phyloP scores from a whole-genome alignment of 2,113 vertebrate species.

The Desmodus rotundus region DNA sequence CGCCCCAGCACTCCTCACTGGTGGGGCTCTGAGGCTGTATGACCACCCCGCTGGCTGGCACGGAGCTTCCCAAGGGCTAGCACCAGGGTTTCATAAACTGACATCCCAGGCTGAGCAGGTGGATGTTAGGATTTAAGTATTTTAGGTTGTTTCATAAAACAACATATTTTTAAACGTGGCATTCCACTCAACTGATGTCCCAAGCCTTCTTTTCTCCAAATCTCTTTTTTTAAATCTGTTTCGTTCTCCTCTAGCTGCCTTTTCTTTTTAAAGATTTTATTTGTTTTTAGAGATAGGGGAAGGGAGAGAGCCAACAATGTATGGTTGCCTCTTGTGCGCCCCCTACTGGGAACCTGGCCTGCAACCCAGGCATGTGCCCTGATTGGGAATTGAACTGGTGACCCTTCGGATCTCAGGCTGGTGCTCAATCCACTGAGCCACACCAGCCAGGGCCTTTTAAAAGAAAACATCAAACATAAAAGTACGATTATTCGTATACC shows the following conservation, averaged over 20 bases:
- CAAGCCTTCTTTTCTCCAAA: neutral
- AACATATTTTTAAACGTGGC: neutral
- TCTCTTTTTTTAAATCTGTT: neutral
- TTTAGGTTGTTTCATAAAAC: neutral
- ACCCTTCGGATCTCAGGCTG: too few relatives aligned
- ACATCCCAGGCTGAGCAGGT: neutral
- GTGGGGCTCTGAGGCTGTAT: fast-evolving
- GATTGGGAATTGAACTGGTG: too few relatives aligned
- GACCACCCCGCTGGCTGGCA: neutral
- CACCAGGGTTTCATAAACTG: neutral
- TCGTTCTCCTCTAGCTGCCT: neutral
- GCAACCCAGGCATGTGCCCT: too few relatives aligned
- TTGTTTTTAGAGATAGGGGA: too few relatives aligned
- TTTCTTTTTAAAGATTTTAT: neutral
- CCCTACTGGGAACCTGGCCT: too few relatives aligned
- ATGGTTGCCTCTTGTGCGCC: too few relatives aligned
- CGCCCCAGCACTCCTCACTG: neutral
- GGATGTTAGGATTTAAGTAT: neutral
- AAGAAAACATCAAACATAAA: neutral
- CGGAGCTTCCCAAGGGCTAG: neutral
- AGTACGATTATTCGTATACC: neutral
- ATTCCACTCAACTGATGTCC: neutral
- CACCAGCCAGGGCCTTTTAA: neutral
- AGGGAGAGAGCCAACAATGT: too few relatives aligned
- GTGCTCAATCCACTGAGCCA: too few relatives aligned